phyloP scores from a whole-genome alignment of 2,113 vertebrate genomes.

The Calidris pugnax region DNA sequence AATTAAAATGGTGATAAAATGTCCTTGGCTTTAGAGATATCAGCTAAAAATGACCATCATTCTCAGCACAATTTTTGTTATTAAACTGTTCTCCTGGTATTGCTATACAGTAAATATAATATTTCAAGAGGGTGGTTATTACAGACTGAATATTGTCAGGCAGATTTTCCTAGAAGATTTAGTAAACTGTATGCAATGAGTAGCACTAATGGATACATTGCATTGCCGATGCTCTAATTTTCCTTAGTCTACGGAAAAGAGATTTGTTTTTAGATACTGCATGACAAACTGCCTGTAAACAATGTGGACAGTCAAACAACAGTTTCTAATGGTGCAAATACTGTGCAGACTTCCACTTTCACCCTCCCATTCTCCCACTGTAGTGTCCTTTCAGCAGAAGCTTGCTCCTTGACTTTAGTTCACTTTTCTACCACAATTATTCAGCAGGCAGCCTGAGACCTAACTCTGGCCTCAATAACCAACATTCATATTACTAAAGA shows the following conservation, averaged over 20 bases:
- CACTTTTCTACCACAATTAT: background rate
- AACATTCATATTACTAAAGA: background rate
- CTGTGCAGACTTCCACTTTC: background rate
- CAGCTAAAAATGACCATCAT: background rate
- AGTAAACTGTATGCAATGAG: background rate
- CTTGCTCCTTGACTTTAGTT: background rate
- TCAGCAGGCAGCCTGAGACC: background rate
- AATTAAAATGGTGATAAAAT: constrained; percentile 46
- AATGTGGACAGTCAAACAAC: background rate
- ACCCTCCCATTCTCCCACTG: background rate
- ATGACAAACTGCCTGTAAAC: background rate
- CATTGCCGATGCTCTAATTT: background rate
- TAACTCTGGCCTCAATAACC: background rate
- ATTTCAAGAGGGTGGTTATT: background rate
- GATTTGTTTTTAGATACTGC: background rate
- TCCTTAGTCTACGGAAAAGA: background rate
- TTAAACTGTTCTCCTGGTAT: background rate
- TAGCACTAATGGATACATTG: background rate
- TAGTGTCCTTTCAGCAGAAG: background rate
- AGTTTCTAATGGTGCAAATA: background rate
- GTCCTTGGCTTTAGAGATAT: background rate
- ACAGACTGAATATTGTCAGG: background rate
- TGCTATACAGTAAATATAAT: background rate
- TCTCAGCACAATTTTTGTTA: background rate
- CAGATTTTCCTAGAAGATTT: background rate